Base-by-base conservation (phyloP, 2,888 invertebrate genomes). In the Trichopoda pennipes region DNA sequence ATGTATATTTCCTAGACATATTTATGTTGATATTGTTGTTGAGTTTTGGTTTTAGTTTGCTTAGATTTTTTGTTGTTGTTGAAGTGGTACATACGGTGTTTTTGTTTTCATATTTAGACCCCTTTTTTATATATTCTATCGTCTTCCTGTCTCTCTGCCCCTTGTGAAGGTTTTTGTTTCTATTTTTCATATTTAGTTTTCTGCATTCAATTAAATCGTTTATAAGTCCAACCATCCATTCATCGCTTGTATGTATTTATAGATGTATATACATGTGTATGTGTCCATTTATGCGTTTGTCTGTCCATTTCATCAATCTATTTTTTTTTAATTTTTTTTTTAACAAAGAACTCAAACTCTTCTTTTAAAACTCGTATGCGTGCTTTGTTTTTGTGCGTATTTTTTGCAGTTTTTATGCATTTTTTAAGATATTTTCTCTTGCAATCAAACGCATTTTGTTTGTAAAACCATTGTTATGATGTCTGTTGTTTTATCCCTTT, bases 21-120 rank as follows among this genome's bases (percentile, higher is more conserved):
- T 83, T 83, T 66, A 66, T 84, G 73, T 77, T 79, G 81, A 77
- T 80, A 81, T 79, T 77, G 75, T 60, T 79, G 79, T 81, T 79
- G 78, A 81, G 84, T 79, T 81, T 79, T 82, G 79, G 79, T 82
- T 80, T 82, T 82, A 82, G 82, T 82, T 82, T 82, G 82, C 82
- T 82, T 82, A 82, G 79, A 58, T 72, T 82, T 78, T 69, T 68
- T 74, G 35, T 19, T 73, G 58, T 72, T 74, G 42, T 64, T 70
- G 79, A 82, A 79, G 82, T 79, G 72, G 61, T 82, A 44, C 68
- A 69, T 58, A 56, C 47, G 53, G 68, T 28, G 21, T 60, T 38
- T 64, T 76, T n/a, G n/a, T n/a, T n/a, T 69, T 80, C 49, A 79
- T 55, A 75, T 75, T 77, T 56, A 68, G 75, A 72, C 75, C 74